Evolutionary conservation across 2,888 invertebrate species (phyloP).

Genomic region (Ditula angustiorana): DNA sequence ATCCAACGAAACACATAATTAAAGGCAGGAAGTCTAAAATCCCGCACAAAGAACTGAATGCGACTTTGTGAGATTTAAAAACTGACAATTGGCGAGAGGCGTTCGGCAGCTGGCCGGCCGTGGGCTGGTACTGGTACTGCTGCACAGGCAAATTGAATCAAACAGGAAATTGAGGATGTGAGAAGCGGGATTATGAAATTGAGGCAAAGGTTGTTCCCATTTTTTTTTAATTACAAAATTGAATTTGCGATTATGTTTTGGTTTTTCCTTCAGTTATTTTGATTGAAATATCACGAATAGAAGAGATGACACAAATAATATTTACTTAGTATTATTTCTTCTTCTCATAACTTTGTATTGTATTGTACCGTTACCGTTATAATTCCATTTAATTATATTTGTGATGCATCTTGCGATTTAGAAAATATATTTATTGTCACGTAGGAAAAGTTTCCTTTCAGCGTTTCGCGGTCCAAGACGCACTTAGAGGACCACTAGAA

Average conservation of each 20-base stretch:
- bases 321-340: no score
- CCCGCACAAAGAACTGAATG: constrained; percentile 56
- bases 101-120: neutral
- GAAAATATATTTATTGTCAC: neutral
- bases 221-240: no score
- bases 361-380: no score
- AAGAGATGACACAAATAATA: no score
- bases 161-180: constrained; percentile 9
- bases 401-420: no score
- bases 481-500: no score
- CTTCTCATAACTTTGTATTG: no score
- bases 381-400: no score
- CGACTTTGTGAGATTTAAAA: constrained; percentile 44
- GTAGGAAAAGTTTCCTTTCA: neutral
- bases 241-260: no score
- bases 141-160: neutral
- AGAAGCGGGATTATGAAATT: neutral
- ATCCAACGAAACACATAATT: constrained; percentile 63
- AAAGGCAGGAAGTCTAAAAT: constrained; percentile 64
- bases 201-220: neutral
- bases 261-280: no score
- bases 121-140: neutral
- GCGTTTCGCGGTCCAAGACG: neutral
- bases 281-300: no score
- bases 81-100: constrained; percentile 41